phyloP scores from a whole-genome alignment of 2,113 vertebrate species.

The Eulemur macaco region DNA sequence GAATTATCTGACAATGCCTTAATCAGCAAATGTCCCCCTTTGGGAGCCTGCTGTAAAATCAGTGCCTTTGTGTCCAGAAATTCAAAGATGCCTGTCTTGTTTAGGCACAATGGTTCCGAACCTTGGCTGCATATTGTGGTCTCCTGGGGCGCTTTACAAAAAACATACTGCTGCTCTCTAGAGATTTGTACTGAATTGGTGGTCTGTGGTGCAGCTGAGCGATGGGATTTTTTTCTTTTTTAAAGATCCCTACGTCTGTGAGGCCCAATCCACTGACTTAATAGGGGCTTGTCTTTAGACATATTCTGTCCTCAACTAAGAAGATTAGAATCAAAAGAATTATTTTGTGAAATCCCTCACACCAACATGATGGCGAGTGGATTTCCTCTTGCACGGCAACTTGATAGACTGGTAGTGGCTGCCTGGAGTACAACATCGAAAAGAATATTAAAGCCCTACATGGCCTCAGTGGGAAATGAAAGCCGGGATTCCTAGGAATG shows the following conservation, averaged over 20 bases:
- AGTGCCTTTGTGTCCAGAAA: slow-evolving; percentile 1
- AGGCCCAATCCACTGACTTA: neutral
- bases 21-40: neutral
- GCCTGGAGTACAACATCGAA: neutral
- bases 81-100: neutral
- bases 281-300: neutral
- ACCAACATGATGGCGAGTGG: neutral
- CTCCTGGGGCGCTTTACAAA: neutral
- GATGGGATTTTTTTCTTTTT: neutral
- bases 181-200: neutral
- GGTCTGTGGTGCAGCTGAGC: neutral
- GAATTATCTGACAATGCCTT: neutral
- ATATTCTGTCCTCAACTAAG: neutral
- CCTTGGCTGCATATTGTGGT: neutral
- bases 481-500: neutral
- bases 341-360: neutral
- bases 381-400: neutral
- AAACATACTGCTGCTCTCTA: neutral
- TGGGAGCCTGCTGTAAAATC: neutral
- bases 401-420: neutral
- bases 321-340: neutral
- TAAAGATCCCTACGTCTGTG: neutral
- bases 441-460: neutral
- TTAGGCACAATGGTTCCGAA: neutral
- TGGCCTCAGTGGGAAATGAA: neutral